Evolutionary conservation across 2,888 invertebrate species (phyloP).

Genomic region (Tenodera sinensis): DNA sequence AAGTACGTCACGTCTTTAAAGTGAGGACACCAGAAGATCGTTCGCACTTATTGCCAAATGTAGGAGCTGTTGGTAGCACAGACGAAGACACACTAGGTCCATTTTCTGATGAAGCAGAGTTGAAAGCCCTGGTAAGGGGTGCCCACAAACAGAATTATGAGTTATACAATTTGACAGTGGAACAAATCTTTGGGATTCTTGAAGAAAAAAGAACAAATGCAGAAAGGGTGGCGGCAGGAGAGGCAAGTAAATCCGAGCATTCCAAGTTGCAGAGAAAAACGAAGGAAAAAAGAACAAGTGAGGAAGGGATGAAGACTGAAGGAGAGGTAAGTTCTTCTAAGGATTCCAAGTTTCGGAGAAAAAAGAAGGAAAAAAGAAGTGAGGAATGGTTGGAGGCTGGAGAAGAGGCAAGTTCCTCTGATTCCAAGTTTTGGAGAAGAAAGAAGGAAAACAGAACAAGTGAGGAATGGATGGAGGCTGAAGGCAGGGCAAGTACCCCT

Average conservation of each 20-base stretch:
- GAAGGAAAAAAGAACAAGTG: no score
- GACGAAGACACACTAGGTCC: no score
- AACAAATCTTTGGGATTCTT: constrained; percentile 41
- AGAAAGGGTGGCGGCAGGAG: no score
- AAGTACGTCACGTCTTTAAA: constrained; percentile 8
- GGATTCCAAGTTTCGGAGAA: background rate
- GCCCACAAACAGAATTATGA: constrained; percentile 58
- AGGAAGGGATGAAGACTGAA: background rate
- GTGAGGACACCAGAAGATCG: constrained; percentile 30
- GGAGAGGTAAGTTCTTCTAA: background rate
- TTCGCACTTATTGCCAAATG: constrained; percentile 34
- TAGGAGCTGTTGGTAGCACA: constrained; percentile 27
- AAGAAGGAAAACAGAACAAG: background rate
- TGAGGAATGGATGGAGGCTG: no score
- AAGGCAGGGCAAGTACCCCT: no score
- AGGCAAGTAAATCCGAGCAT: no score
- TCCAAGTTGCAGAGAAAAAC: no score
- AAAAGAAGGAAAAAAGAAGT: no score
- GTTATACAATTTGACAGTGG: constrained; percentile 54
- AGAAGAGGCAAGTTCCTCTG: no score
- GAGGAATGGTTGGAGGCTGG: no score
- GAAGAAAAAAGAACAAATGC: background rate
- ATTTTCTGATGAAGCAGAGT: no score
- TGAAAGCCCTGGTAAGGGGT: constrained; percentile 50
- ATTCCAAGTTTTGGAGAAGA: no score